Conservation (phyloP, 2,888 invertebrate species). For the Drosophila tripunctata region DNA sequence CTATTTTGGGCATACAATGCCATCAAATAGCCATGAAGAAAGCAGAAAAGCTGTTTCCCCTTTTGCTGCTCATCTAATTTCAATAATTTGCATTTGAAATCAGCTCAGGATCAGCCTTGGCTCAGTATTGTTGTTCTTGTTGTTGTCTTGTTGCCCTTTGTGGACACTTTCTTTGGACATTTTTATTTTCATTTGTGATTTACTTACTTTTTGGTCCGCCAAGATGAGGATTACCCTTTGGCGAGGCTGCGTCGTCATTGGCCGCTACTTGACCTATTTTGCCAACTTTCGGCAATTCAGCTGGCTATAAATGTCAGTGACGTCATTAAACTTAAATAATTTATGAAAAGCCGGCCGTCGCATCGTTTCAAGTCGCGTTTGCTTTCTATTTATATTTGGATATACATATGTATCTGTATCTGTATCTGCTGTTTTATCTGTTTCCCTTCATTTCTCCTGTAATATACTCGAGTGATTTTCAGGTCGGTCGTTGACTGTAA, state of each 20-base stretch:
- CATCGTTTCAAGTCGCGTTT: constrained; percentile 8
- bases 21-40: constrained; percentile 69
- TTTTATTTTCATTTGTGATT: constrained; percentile 80
- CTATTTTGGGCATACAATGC: constrained; percentile 59
- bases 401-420: too few relatives aligned
- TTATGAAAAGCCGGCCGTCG: constrained; percentile 61
- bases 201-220: constrained; percentile 70
- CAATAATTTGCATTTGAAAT: constrained; percentile 73
- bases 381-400: constrained; percentile 16
- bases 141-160: constrained; percentile 58
- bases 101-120: constrained; percentile 55
- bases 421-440: too few relatives aligned
- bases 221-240: constrained; percentile 56
- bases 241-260: constrained; percentile 61
- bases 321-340: constrained; percentile 74
- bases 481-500: constrained; percentile 53
- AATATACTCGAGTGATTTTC: constrained; percentile 32
- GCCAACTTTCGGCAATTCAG: constrained; percentile 68
- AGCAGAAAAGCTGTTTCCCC: constrained; percentile 48
- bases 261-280: constrained; percentile 76
- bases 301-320: constrained; percentile 75
- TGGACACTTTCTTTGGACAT: constrained; percentile 75
- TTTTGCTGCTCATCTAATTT: constrained; percentile 3
- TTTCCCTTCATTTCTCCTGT: background rate
- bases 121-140: constrained; percentile 3